Conservation (phyloP, 2,797 vertebrate species). For the Sorex maritimensis region DNA sequence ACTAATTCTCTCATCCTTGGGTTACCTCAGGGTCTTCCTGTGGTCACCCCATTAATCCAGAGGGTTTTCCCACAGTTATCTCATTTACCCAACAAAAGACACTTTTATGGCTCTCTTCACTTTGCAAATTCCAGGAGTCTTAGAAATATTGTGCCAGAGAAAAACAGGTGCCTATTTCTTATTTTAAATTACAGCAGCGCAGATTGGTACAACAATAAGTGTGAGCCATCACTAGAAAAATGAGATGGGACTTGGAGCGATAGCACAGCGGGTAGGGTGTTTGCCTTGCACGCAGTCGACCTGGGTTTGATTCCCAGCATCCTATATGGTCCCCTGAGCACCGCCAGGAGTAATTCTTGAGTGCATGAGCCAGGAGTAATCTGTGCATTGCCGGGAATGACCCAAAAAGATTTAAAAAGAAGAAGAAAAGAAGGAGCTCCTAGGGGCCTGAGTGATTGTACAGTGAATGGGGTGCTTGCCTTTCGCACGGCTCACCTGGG, state of each 20-base stretch:
- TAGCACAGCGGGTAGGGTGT: too few relatives aligned
- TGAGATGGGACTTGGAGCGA: too few relatives aligned
- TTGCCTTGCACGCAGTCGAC: too few relatives aligned
- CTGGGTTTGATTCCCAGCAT: too few relatives aligned
- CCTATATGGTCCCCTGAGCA: too few relatives aligned
- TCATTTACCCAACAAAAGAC: neutral
- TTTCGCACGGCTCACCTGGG: too few relatives aligned
- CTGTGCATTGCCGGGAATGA: too few relatives aligned
- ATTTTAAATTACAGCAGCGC: neutral
- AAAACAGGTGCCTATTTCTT: neutral
- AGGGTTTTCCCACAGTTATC: neutral
- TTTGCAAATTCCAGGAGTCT: neutral
- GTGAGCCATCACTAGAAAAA: neutral
- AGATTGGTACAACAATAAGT: neutral
- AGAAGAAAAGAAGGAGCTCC: neutral
- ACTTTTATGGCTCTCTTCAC: too few relatives aligned
- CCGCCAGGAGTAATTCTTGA: too few relatives aligned
- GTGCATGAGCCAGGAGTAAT: too few relatives aligned
- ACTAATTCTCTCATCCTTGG: neutral
- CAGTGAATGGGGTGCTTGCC: too few relatives aligned
- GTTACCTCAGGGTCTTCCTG: neutral
- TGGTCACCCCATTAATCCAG: neutral
- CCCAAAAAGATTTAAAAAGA: too few relatives aligned
- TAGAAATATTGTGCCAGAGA: neutral
- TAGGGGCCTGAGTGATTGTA: neutral